Evolutionary conservation across 2,113 vertebrate genomes (phyloP).

Genomic region (Andinoacara biseriatus): DNA sequence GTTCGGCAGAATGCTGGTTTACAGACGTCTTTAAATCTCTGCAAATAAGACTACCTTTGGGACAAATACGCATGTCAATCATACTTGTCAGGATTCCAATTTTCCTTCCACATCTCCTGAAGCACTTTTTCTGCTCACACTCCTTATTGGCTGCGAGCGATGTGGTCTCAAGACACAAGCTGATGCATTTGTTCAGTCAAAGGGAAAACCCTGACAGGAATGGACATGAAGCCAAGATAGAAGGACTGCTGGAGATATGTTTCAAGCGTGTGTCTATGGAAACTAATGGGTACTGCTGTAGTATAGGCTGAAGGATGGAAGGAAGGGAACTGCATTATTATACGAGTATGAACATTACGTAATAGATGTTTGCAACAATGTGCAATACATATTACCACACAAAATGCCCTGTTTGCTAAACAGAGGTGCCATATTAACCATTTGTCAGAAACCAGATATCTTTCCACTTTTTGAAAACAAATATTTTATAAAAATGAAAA

Average conservation of each 20-base stretch:
- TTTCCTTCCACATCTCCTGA: conserved; percentile 69
- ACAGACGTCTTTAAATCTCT: conserved; percentile 73
- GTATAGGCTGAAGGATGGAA: conserved; percentile 46
- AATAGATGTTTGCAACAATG: conserved; percentile 36
- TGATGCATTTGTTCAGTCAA: conserved; percentile 76
- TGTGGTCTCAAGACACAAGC: conserved; percentile 72
- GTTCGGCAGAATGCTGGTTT: conserved; percentile 61
- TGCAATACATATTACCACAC: neutral
- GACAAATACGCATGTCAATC: conserved; percentile 76
- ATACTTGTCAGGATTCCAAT: conserved; percentile 79
- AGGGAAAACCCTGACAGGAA: conserved; percentile 71
- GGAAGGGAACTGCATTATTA: conserved; percentile 46
- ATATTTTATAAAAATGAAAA: neutral
- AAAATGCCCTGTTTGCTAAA: neutral
- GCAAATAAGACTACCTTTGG: conserved; percentile 74
- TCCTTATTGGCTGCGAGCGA: conserved; percentile 66
- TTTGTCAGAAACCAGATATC: neutral
- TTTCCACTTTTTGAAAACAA: neutral
- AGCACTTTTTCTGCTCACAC: conserved; percentile 50
- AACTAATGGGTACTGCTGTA: conserved; percentile 68
- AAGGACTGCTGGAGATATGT: conserved; percentile 68
- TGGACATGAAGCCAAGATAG: conserved; percentile 67
- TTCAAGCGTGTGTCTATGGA: conserved; percentile 64
- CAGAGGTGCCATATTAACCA: neutral
- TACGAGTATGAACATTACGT: conserved; percentile 15